These are phyloP conservation scores for Chaetogeoica ovagalla DNA, from an alignment of 2,888 invertebrate species.

Conservation along the genomic window DNA sequence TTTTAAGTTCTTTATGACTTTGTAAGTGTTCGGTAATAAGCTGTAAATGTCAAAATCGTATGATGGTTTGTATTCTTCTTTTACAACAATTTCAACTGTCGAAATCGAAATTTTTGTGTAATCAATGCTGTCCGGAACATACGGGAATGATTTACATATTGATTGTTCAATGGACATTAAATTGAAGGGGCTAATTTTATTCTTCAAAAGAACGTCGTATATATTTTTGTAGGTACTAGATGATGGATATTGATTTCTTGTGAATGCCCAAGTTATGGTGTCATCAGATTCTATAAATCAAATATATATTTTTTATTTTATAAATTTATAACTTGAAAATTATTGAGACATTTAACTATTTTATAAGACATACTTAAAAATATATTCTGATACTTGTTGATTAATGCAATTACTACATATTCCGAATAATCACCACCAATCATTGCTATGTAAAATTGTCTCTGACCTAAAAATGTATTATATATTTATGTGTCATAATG, in stretches of 20 bases:
- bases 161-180: neutral
- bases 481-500: too few relatives aligned
- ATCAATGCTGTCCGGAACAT: too few relatives aligned
- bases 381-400: constrained; percentile 3
- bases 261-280: neutral
- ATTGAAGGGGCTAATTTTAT: neutral
- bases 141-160: too few relatives aligned
- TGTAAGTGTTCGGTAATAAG: too few relatives aligned
- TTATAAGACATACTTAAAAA: neutral
- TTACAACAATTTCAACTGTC: neutral
- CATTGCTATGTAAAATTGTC: neutral
- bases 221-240: neutral
- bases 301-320: neutral
- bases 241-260: neutral
- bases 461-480: neutral
- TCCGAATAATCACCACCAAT: neutral
- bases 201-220: neutral
- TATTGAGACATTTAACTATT: neutral
- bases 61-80: neutral
- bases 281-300: neutral
- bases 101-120: neutral
- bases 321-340: too few relatives aligned
- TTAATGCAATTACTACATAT: neutral
- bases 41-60: too few relatives aligned
- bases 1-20: too few relatives aligned